Evolutionary conservation across 2,888 invertebrate species (phyloP), one percentile per base, ranked within the genome.

Genomic region (Galeruca laticollis): DNA sequence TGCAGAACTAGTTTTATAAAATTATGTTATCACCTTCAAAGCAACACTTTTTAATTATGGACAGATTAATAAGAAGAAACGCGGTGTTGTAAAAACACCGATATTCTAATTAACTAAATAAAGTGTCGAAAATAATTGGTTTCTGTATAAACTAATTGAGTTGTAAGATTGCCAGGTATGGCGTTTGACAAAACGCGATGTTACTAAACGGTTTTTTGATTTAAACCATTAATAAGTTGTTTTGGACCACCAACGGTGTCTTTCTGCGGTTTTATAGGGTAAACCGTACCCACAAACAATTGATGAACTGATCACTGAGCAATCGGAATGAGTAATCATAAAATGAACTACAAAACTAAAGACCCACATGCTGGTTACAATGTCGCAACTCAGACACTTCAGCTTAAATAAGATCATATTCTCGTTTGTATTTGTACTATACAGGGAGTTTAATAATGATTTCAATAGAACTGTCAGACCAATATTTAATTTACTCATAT

Each of bases 191-290:
- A 51, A 62, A 62, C 51, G 49, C 13, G 62, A 47, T 35, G 56
- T 62, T 60, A 62, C 51, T 62, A 62, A 62, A 62, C 47, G 62
- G 31, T 62, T 62, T 62, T 62, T 62, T 62, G 33, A 26, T 33
- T 62, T 37, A 11, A 47, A 37, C 49, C 49, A 51, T 62, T 62
- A 62, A 62, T 62, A 62, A 51, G 62, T 52, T 33, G 49, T 51
- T 62, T 20, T 51, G 51, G 62, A 62, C 62, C 62, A 62, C 62
- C 62, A 62, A 33, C 62, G 13, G 62, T 37, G 47, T 51, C 18
- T 21, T 18, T 51, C 51, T 62, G 62, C 35, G 62, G 62, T 62
- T 62, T 62, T 60, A 60, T 31, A 47, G 31, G 43, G 47, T 11
- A 47, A 20, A 20, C 15, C 60, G 49, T 43, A 31, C 60, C 60